Evolutionary conservation across 2,113 vertebrate genomes (phyloP).

Genomic region (Amazona guildingii): DNA sequence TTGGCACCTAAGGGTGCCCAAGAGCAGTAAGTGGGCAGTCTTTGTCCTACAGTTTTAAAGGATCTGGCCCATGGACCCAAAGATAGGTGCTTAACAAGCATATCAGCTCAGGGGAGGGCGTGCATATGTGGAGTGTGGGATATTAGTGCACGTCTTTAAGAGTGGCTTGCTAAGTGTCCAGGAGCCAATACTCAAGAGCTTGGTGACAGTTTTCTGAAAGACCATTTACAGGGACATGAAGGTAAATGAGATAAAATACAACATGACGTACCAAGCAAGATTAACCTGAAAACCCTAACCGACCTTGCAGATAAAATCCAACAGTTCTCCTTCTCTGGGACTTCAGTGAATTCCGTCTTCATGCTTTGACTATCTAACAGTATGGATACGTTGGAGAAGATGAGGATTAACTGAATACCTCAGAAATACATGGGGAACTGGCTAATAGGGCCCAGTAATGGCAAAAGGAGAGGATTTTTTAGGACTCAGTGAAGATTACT

Average conservation of each 20-base stretch:
- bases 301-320: slow-evolving; percentile 44
- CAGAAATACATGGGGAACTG: not conserved
- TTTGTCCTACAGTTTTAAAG: not conserved
- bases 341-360: not conserved
- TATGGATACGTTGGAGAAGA: not conserved
- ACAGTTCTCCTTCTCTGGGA: not conserved
- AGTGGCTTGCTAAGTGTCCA: not conserved
- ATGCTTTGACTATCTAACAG: not conserved
- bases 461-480: not conserved
- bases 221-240: not conserved
- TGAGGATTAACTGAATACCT: not conserved
- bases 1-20: not conserved
- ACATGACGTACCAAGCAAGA: slow-evolving; percentile 18
- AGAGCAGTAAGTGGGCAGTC: not conserved
- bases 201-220: not conserved
- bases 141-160: not conserved
- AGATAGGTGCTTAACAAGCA: not conserved
- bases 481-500: not conserved
- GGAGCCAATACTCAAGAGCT: not conserved
- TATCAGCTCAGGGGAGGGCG: not conserved
- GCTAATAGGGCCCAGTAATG: not conserved
- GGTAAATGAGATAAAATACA: slow-evolving; percentile 7
- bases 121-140: rapidly evolving
- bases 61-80: not conserved
- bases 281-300: slow-evolving; percentile 27